Evolutionary conservation across 2,888 invertebrate species (phyloP).

Genomic region (Rotaria macrura): DNA sequence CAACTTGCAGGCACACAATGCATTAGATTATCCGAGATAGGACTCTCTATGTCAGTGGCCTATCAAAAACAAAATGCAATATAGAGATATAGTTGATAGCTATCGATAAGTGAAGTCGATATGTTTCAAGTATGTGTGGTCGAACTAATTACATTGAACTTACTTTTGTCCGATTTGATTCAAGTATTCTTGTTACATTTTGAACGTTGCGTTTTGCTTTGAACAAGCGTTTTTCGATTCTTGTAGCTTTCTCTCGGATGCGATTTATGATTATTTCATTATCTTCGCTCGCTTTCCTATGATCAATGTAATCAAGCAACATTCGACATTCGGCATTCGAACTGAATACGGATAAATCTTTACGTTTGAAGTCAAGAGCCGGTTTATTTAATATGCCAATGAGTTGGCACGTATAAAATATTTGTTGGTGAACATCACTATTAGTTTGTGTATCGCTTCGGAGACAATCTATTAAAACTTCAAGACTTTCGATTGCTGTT

Average conservation of each 20-base stretch:
- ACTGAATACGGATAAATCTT: neutral
- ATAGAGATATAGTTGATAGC: neutral
- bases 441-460: neutral
- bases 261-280: neutral
- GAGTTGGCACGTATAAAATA: neutral
- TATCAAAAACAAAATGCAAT: neutral
- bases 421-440: neutral
- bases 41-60: neutral
- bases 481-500: neutral
- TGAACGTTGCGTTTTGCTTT: neutral
- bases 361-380: neutral
- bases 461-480: neutral
- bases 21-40: constrained; percentile 38
- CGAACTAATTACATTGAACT: neutral
- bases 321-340: neutral
- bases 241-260: neutral
- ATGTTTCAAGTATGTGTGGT: too few species aligned
- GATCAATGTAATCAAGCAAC: neutral
- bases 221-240: neutral
- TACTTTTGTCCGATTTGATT: neutral
- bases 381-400: neutral
- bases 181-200: neutral
- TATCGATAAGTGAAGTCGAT: too few species aligned
- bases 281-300: neutral
- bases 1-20: constrained; percentile 43